Percentiles rank a stretch among this genome's conserved stretches.
phyloP scores from a whole-genome alignment of 2,113 vertebrate species.

The Brienomyrus longianalis region DNA sequence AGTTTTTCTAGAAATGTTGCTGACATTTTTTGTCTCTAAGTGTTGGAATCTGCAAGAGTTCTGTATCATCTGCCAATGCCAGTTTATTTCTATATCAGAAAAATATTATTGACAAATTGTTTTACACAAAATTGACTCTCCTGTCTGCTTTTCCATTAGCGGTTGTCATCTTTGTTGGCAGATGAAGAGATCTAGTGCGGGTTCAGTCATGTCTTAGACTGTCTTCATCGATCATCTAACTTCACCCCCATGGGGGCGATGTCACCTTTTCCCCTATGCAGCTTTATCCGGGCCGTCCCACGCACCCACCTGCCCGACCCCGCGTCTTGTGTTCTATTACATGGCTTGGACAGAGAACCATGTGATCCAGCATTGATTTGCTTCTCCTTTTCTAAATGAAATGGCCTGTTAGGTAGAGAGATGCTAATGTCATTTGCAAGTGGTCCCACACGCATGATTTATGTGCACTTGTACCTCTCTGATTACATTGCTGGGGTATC shows the following conservation, averaged over 20 bases:
- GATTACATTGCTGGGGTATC: neutral
- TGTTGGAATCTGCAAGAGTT: neutral
- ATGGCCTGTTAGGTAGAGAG: conserved; percentile 34
- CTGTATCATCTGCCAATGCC: neutral
- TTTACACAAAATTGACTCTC: neutral
- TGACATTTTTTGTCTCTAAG: neutral
- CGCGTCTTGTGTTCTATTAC: neutral
- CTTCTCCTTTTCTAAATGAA: conserved; percentile 30
- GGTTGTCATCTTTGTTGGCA: neutral
- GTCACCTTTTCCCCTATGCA: neutral
- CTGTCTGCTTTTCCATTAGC: neutral
- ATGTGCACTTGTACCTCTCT: neutral
- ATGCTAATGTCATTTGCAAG: conserved; percentile 16
- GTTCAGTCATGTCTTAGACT: neutral
- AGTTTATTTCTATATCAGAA: neutral
- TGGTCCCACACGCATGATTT: conserved; percentile 13
- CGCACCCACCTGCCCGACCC: neutral
- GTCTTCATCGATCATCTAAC: neutral
- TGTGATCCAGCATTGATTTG: neutral
- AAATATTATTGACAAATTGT: neutral
- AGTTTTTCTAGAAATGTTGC: neutral
- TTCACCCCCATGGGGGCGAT: neutral
- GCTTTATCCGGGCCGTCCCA: neutral
- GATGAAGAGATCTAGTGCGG: neutral
- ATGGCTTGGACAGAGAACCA: neutral